Conservation (phyloP, 2,888 invertebrate genomes). For the Melinopterus prodromus region DNA sequence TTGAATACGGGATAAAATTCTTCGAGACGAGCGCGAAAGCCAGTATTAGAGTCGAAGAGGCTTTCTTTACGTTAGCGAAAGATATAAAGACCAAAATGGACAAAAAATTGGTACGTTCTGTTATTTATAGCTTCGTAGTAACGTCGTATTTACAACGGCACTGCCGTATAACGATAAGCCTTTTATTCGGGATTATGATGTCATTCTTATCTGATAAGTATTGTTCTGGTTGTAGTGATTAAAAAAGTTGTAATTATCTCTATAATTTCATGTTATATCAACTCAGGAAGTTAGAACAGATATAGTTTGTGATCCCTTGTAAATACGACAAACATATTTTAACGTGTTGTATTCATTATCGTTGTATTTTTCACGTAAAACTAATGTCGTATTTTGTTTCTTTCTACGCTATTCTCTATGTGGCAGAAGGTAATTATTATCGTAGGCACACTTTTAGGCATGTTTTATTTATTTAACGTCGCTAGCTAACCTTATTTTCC, state of each 20-base stretch:
- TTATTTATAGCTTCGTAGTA: not conserved
- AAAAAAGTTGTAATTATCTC: constrained; percentile 5
- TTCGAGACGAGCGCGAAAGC: constrained; percentile 99
- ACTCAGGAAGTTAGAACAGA: not conserved
- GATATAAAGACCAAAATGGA: constrained; percentile 99
- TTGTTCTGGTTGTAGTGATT: constrained; percentile 6
- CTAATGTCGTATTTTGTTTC: constrained; percentile 41
- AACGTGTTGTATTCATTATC: not conserved
- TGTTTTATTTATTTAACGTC: not conserved
- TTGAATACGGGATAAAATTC: constrained; percentile 98
- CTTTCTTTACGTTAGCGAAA: constrained; percentile 96
- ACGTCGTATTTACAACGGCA: not conserved
- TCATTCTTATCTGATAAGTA: constrained; percentile 11
- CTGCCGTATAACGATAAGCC: constrained; percentile 26
- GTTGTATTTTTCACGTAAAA: not conserved
- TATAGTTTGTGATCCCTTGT: not conserved
- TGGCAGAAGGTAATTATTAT: constrained; percentile 58
- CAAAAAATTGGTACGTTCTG: constrained; percentile 91
- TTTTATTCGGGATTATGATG: constrained; percentile 9
- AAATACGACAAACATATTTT: not conserved
- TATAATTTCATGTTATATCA: not conserved
- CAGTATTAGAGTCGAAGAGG: constrained; percentile 96
- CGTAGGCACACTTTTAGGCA: constrained; percentile 20
- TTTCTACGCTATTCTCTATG: constrained; percentile 52
- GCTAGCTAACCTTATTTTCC: not conserved